Evolutionary conservation across 2,888 invertebrate genomes (phyloP), one percentile per base, ranked within the genome.

Genomic region (Cataglyphis rosenhaueri): DNA sequence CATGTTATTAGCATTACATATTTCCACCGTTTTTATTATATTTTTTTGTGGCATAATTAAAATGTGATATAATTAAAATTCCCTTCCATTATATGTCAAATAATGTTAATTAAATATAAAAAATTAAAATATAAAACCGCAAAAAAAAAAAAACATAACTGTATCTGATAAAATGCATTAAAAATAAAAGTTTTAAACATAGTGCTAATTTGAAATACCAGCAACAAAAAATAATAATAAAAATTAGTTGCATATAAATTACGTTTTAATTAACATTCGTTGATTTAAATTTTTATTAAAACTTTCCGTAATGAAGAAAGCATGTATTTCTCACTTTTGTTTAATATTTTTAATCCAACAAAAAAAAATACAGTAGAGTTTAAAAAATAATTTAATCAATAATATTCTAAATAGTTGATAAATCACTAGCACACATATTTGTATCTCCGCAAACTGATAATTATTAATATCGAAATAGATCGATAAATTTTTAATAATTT

Each of bases 161-260:
- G 2, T 55, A 15, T 25, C 21, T 6, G 1, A 18, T 48, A 38
- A 32, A 32, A 38, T 57, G 35, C 4, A 18, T 25, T 55, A 55
- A 71, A 66, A 29, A n/a, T 44, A 15, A 66, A 55, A n/a, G 12
- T 32, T 35, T 70, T 35, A 21, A 70, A 35, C 21, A 35, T 12
- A 25, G 48, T 8, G 12, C 15, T 15, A 4, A 15, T 9, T 38
- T 57, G 18, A 57, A 21, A 38, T 70, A 55, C 0, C 3, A 70
- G 21, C 15, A 38, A n/a, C n/a, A 2, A 57, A 71, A 25, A 71
- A 15, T 55, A 38, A 35, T 55, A 70, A 71, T 55, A 18, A 57
- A 71, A 71, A 8, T 57, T 38, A 57, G 8, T 38, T 38, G 57
- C 25, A 35, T 35, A 71, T 57, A 71, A 71, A 71, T 59, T 71